Evolutionary conservation across 2,797 vertebrate species (phyloP).

Genomic region (Myotis myotis): DNA sequence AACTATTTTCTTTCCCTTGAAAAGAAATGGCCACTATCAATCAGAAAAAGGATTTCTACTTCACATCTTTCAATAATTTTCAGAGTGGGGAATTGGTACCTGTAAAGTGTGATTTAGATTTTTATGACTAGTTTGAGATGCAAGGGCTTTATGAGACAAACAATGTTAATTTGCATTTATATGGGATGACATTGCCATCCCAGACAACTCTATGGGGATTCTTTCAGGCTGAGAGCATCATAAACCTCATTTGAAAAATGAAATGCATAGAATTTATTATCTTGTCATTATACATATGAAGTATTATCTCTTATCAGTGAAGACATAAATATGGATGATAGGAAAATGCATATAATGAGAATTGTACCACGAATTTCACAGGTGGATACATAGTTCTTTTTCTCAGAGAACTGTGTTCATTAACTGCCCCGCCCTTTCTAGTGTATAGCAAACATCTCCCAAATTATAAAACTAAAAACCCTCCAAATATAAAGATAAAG

Average conservation of each 20-base stretch:
- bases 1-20: neutral
- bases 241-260: constrained; percentile 44
- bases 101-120: constrained; percentile 8
- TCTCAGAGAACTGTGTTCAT: neutral
- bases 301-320: neutral
- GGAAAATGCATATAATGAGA: neutral
- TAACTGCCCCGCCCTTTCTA: neutral
- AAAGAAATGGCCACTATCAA: neutral
- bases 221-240: neutral
- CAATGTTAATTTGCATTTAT: constrained; percentile 54
- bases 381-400: neutral
- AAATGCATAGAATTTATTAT: constrained; percentile 35
- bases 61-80: neutral
- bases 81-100: neutral
- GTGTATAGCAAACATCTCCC: neutral
- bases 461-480: neutral
- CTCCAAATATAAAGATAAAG: neutral
- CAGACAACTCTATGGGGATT: neutral
- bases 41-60: neutral
- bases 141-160: constrained; percentile 8
- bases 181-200: neutral
- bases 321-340: neutral
- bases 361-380: neutral
- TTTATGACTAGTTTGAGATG: neutral
- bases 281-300: neutral